Base-by-base conservation (phyloP, 2,888 invertebrate species). In the Autographa gamma region DNA sequence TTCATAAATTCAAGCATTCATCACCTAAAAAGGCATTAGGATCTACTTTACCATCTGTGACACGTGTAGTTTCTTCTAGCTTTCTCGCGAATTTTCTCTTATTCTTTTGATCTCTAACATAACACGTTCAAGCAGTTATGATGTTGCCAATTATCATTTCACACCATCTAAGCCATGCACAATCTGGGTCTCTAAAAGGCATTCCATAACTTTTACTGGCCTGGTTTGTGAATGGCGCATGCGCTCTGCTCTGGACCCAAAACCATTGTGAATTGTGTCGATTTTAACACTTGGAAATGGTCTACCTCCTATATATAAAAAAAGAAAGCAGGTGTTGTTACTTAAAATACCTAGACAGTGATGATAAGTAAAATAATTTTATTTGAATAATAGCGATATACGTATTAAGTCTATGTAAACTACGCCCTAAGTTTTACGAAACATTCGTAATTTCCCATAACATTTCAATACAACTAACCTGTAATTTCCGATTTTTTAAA, bases 81-180 rank as follows among this genome's bases (percentile, higher is more conserved):
- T 72, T 70, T 58, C 63, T 65, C 41, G 41, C 25, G 16, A 67
- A 66, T 76, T 34, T 34, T 34, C 34, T 34, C 34, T 34, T 7
- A 5, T 34, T 52, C 72, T 68, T 79, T 60, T 25, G 41, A 79
- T 80, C 72, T 82, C 14, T 11, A n/a, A 56, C 25, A 13, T 80
- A 67, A 73, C 78, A 76, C 78, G 78, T 80, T 69, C 65, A 64
- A 73, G 71, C 62, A 52, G 80, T 81, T 79, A 82, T 79, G 74
- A 70, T 73, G 73, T 60, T 67, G 62, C 60, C 59, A 78, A 80
- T 84, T 76, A 83, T 83, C 78, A 62, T 66, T 32, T 79, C 84
- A 82, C 83, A 84, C 85, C 76, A 83, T 84, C 83, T 80, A 61
- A 71, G 32, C 62, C 80, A 74, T 82, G 80, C 73, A 67, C 74